Conservation (phyloP, 2,797 vertebrate genomes). For the Epinephelus coioides region DNA sequence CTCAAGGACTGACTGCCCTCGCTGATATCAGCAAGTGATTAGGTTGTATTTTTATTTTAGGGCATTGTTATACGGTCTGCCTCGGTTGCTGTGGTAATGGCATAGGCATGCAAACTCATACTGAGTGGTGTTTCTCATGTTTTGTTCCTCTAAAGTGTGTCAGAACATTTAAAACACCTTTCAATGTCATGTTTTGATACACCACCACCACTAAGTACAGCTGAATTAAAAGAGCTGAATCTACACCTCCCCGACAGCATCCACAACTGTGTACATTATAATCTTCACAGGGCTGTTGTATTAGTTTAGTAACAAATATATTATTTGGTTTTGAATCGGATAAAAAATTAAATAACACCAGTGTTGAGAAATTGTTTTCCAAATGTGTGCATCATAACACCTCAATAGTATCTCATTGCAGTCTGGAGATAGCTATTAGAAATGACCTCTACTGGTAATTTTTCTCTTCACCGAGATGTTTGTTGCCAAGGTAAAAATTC, state of each 20-base stretch:
- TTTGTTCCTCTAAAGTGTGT: conserved; percentile 35
- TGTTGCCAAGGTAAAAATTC: conserved; percentile 67
- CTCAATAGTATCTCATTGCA: neutral
- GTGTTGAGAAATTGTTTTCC: conserved; percentile 17
- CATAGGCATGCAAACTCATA: conserved; percentile 55
- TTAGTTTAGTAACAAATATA: conserved; percentile 10
- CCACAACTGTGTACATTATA: neutral
- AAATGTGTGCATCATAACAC: conserved; percentile 15
- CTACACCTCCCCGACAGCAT: conserved; percentile 3
- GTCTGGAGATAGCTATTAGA: conserved; percentile 36
- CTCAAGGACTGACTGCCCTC: conserved; percentile 34
- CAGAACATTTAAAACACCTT: conserved; percentile 35
- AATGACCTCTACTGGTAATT: conserved; percentile 27
- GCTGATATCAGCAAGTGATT: conserved; percentile 59
- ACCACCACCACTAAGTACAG: neutral
- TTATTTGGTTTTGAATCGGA: neutral
- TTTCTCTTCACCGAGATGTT: conserved; percentile 39
- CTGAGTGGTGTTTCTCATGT: conserved; percentile 46
- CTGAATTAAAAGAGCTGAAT: neutral
- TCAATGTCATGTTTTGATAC: conserved; percentile 6
- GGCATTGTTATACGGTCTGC: conserved; percentile 45
- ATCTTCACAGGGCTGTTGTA: neutral
- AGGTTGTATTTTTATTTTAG: conserved; percentile 64
- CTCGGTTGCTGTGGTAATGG: conserved; percentile 65
- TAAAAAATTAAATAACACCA: neutral